phyloP scores from a whole-genome alignment of 2,797 vertebrate genomes.

The Squalus acanthias region DNA sequence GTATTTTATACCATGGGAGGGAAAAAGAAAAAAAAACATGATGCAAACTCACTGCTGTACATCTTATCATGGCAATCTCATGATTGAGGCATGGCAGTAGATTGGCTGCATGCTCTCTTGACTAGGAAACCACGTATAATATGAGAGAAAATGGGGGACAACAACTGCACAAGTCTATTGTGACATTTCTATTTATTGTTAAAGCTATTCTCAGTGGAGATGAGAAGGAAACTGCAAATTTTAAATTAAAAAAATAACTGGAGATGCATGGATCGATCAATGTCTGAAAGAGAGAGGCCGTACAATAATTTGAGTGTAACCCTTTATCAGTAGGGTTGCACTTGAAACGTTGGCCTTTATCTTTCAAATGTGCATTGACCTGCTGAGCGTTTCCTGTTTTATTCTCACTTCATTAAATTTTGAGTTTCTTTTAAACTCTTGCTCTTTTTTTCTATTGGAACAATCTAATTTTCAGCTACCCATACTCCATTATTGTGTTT shows the following conservation, averaged over 20 bases:
- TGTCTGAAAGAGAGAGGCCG: not conserved
- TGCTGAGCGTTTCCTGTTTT: not conserved
- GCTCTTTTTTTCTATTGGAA: not conserved
- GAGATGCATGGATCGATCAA: not conserved
- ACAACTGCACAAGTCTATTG: not conserved
- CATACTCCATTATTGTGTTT: slow-evolving; percentile 67
- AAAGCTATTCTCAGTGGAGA: not conserved
- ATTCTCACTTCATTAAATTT: not conserved
- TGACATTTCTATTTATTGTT: not conserved
- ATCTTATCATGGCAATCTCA: not conserved
- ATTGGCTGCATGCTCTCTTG: not conserved
- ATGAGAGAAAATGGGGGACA: not conserved
- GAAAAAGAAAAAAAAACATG: not conserved
- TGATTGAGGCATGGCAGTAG: not conserved
- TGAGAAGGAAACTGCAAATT: not conserved
- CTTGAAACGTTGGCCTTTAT: not conserved
- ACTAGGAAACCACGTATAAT: not conserved
- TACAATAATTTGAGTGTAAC: not conserved
- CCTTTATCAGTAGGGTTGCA: not conserved
- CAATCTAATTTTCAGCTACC: slow-evolving; percentile 63
- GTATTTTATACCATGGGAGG: not conserved
- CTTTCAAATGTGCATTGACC: not conserved
- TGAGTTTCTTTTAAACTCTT: not conserved
- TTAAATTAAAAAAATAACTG: not conserved
- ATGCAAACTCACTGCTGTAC: not conserved